These are phyloP conservation scores for Conus canariensis DNA, from an alignment of 2,888 invertebrate genomes.

Conservation along the genomic window DNA sequence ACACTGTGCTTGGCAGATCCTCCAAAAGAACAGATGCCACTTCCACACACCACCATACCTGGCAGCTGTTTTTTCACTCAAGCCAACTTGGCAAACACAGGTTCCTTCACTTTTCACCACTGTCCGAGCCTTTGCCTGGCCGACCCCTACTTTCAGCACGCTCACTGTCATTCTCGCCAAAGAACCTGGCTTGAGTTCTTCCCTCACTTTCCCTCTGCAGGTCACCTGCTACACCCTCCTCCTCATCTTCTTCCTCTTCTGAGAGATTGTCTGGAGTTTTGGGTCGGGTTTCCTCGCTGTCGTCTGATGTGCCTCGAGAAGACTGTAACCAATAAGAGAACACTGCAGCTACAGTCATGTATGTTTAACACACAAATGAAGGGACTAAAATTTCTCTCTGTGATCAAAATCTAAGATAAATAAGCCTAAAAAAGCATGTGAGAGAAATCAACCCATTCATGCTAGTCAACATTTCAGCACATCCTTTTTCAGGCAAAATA, in stretches of 20 bases:
- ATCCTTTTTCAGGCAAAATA: too few relatives aligned
- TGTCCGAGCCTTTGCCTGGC: background rate
- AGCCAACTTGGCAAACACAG: too few relatives aligned
- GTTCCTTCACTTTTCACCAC: background rate
- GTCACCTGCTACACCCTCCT: background rate
- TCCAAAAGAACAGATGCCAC: too few relatives aligned
- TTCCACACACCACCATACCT: too few relatives aligned
- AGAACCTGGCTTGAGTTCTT: background rate
- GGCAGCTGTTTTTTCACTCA: too few relatives aligned
- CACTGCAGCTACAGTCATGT: too few relatives aligned
- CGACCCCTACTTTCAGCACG: background rate
- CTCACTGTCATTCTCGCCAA: conserved; percentile 6
- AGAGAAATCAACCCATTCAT: too few relatives aligned
- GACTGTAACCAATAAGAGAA: conserved; percentile 1
- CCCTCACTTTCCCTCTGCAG: background rate
- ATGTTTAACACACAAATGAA: background rate
- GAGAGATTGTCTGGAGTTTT: conserved; percentile 33
- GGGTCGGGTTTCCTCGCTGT: conserved; percentile 28
- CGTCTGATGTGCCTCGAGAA: conserved; percentile 28
- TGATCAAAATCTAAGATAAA: too few relatives aligned
- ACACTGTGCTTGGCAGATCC: too few relatives aligned
- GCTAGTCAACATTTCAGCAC: too few relatives aligned
- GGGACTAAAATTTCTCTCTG: too few relatives aligned
- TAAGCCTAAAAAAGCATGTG: too few relatives aligned
- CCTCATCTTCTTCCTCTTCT: conserved; percentile 33